Percentiles rank a stretch among this genome's conserved stretches.
These are phyloP conservation scores for Acrocyrtus sp. DNA, from an alignment of 2,888 invertebrate genomes.

Conservation along the genomic window DNA sequence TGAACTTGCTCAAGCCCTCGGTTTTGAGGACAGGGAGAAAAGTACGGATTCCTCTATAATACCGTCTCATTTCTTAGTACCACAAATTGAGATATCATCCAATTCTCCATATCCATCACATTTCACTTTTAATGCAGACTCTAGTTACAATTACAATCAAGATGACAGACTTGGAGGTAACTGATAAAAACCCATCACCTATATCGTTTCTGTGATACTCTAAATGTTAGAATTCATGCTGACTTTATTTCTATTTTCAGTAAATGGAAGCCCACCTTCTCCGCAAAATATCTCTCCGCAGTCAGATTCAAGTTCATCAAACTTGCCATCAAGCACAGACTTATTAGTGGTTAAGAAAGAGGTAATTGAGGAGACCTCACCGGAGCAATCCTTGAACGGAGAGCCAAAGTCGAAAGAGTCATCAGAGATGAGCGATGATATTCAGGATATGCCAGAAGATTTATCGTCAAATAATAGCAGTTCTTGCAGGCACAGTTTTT, in stretches of 20 bases:
- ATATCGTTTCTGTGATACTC: not conserved
- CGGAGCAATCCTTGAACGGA: constrained; percentile 50
- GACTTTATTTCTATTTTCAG: constrained; percentile 60
- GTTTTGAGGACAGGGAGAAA: constrained; percentile 63
- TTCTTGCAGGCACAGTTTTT: constrained; percentile 56
- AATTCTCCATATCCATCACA: constrained; percentile 62
- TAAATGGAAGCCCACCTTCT: constrained; percentile 65
- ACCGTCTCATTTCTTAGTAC: constrained; percentile 87
- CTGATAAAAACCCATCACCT: not conserved
- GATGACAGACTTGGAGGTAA: constrained; percentile 54
- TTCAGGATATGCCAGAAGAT: constrained; percentile 63
- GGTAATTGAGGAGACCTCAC: constrained; percentile 53
- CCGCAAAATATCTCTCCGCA: constrained; percentile 75
- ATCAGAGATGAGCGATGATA: constrained; percentile 51
- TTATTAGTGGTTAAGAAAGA: constrained; percentile 62
- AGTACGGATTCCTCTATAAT: constrained; percentile 65
- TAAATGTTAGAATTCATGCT: constrained; percentile 41
- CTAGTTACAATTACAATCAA: constrained; percentile 59
- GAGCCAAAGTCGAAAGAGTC: constrained; percentile 54
- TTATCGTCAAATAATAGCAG: constrained; percentile 57
- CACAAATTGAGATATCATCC: constrained; percentile 86
- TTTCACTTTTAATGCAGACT: constrained; percentile 61
- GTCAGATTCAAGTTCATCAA: constrained; percentile 77
- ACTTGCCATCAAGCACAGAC: constrained; percentile 75
- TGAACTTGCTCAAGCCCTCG: constrained; percentile 63